Evolutionary conservation across 2,797 vertebrate genomes (phyloP).

Genomic region (Emys orbicularis): DNA sequence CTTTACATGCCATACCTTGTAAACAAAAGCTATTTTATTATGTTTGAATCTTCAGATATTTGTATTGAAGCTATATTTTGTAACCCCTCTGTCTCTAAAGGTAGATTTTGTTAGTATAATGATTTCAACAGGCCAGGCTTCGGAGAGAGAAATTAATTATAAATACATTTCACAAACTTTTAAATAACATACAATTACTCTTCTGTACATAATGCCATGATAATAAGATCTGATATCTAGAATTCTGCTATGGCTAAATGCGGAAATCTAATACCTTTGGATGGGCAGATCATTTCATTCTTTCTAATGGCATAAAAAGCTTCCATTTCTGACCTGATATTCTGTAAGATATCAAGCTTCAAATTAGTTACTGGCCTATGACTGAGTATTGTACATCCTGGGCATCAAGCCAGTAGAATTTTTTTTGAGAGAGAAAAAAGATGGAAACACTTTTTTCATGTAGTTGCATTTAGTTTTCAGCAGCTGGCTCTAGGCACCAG

Average conservation of each 20-base stretch:
- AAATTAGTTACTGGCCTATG: background rate
- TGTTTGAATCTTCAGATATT: background rate
- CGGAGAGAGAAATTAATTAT: background rate
- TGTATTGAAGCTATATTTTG: background rate
- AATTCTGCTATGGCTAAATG: background rate
- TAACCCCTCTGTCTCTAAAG: background rate
- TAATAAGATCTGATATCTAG: background rate
- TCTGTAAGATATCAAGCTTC: background rate
- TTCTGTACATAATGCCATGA: background rate
- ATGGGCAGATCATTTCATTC: background rate
- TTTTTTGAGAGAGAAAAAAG: background rate
- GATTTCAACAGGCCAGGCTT: background rate
- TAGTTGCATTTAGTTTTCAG: background rate
- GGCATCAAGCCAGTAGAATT: background rate
- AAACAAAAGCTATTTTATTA: background rate
- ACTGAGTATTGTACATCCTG: background rate
- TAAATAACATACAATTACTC: background rate
- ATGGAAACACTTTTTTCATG: background rate
- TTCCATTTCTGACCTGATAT: background rate
- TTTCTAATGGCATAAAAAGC: background rate
- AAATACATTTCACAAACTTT: background rate
- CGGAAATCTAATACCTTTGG: background rate
- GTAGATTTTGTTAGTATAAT: background rate
- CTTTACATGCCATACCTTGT: background rate
- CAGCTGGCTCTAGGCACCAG: no score